Base-by-base conservation (phyloP, 2,797 vertebrate species). In the Somateria mollissima region DNA sequence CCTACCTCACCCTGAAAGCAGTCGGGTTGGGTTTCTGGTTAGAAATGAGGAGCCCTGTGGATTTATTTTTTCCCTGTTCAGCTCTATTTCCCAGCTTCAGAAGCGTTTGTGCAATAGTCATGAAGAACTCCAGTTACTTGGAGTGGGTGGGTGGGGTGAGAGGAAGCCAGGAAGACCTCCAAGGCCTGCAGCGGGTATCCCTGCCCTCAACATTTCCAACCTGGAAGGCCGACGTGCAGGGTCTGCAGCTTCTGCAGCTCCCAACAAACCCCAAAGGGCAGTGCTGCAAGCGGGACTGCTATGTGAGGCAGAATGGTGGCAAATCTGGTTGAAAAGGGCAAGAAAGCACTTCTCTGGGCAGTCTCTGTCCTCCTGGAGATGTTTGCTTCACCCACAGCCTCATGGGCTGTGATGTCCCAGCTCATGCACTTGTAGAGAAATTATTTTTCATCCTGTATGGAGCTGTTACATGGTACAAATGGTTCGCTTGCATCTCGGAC, bases 361-460 rank as follows among this genome's bases (percentile, higher is more conserved):
- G 70, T 87, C 67, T 92, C 67, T 87, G 41, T 81, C 71, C 58
- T 69, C 74, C 77, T 76, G 69, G 74, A 94, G 75, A 91, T 67
- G 43, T 87, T 89, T 93, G 81, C 72, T 89, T 91, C 49, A 51
- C 49, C 22, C 24, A 25, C 24, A 51, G 49, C 4, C 3, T 65
- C 70, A 41, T 17, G 45, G 60, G 14, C 32, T 75, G n/a, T 16
- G 24, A 62, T 39, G 43, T 64, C 20, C 10, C 47, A 64, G 32
- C 47, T 88, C 47, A 57, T 8, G 43, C 5, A 8, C 13, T 75
- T 13, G 20, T 14, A 81, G 27, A 82, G 11, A 81, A 86, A 86
- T 65, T 9, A 8, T 18, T 62, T 67, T 88, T 90, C 11, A 41
- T 82, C n/a, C 10, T n/a, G 20, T 16, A 41, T 87, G 8, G 71